These are phyloP conservation scores for Rynchops niger DNA, from an alignment of 2,113 vertebrate genomes.

Conservation along the genomic window DNA sequence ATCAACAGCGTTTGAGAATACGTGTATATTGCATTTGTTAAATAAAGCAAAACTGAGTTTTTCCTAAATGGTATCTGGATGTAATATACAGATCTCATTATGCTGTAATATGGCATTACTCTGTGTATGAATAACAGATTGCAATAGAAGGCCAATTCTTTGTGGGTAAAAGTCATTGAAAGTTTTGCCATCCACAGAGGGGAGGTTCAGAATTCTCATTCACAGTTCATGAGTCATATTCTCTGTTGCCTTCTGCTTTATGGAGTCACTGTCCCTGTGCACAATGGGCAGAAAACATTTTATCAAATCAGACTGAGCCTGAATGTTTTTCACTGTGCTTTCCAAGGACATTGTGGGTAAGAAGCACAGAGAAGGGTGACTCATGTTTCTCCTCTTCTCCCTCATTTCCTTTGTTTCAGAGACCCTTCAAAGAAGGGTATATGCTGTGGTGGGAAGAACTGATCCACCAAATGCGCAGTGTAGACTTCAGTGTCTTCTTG, in stretches of 20 bases:
- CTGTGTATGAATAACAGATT: not conserved
- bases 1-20: not conserved
- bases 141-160: not conserved
- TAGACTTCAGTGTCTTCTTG: not conserved
- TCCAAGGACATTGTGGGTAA: not conserved
- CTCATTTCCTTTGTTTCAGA: not conserved
- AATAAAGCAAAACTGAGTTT: constrained; percentile 30
- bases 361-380: not conserved
- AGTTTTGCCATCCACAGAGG: not conserved
- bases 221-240: constrained; percentile 8
- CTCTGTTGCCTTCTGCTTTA: constrained; percentile 45
- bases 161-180: not conserved
- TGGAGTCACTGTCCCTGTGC: not conserved
- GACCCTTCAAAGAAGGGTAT: not conserved
- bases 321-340: not conserved
- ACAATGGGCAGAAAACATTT: constrained; percentile 12
- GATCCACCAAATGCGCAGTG: not conserved
- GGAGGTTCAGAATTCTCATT: not conserved
- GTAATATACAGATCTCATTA: not conserved
- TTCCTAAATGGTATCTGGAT: not conserved
- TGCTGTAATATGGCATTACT: not conserved
- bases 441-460: not conserved
- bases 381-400: not conserved
- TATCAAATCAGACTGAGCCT: not conserved
- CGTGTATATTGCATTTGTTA: not conserved